Base-by-base conservation (phyloP, 2,797 vertebrate genomes). In the Typhlichthys subterraneus region DNA sequence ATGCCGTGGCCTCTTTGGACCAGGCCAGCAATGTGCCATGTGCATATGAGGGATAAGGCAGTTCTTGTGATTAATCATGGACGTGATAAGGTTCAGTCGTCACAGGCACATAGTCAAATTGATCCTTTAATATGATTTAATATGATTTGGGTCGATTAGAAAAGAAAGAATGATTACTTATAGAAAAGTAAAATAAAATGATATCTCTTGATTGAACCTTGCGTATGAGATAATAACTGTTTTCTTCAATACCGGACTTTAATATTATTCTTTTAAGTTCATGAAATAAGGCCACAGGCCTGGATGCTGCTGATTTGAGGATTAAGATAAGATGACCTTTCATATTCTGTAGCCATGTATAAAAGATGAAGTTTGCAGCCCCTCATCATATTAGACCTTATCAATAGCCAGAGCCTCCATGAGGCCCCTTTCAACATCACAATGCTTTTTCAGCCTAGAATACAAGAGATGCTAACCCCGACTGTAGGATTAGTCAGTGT, bases 291-390 rank as follows among this genome's bases (percentile, higher is more conserved):
- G 82, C 78, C 77, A 79, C 55, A 5, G 75, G 83, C 80, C 90
- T 93, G 92, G 79, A 82, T 77, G 81, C 81, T 71, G 83, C 77
- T 86, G 91, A 93, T 93, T 93, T 90, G 85, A 90, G 92, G 92
- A 92, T 92, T 93, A 93, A 91, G 88, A 90, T 90, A 91, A 92
- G 63, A 72, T 91, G 87, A 92, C 90, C 91, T 91, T 92, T 91
- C 85, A 90, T 87, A 91, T 92, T 90, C 88, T 87, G 81, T 84
- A 84, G 78, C 84, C 84, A 88, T 88, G 87, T 89, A 90, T 89
- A 91, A 91, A 92, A 91, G 87, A 92, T 89, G 85, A 90, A 89
- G 88, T 91, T 91, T 89, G 90, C 84, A 82, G 76, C 83, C 78
- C 77, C 79, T 89, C 86, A 89, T 91, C 88, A 90, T 84, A 88